Evolutionary conservation across 1,140 invertebrate species (phyloP).

Genomic region (Gryon sp.): DNA sequence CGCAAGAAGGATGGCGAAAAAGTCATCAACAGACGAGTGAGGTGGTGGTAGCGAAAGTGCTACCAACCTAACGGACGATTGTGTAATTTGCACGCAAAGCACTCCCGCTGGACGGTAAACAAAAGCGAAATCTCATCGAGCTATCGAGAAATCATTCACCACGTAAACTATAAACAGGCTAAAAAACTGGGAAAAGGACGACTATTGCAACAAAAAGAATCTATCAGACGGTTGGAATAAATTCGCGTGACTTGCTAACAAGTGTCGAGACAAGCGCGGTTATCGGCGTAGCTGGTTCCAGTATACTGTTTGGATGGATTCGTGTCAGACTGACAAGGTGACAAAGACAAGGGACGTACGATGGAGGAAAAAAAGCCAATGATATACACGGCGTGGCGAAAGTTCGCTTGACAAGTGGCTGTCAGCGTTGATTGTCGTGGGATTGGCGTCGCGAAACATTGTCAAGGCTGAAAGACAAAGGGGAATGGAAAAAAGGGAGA

Average conservation of each 20-base stretch:
- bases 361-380: too few species aligned
- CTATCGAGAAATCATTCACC: background rate
- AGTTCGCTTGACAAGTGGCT: conserved; percentile 26
- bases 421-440: conserved; percentile 30
- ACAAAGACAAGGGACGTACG: conserved; percentile 11
- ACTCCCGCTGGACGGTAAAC: background rate
- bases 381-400: conserved; percentile 47
- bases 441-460: conserved; percentile 26
- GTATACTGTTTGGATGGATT: background rate
- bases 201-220: conserved; percentile 1
- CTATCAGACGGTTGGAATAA: conserved; percentile 1
- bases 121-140: background rate
- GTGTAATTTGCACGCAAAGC: conserved; percentile 18
- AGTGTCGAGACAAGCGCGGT: conserved; percentile 1
- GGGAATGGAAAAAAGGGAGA: conserved; percentile 14
- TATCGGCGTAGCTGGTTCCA: background rate
- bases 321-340: conserved; percentile 35
- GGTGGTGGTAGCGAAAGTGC: conserved; percentile 61
- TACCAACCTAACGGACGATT: conserved; percentile 51
- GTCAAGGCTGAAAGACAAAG: conserved; percentile 17
- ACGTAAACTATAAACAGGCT: background rate
- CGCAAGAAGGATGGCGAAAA: conserved; percentile 52
- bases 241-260: conserved; percentile 13
- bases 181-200: background rate
- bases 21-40: conserved; percentile 54